Base-by-base conservation (phyloP, 2,113 vertebrate species). In the Laticauda colubrina region DNA sequence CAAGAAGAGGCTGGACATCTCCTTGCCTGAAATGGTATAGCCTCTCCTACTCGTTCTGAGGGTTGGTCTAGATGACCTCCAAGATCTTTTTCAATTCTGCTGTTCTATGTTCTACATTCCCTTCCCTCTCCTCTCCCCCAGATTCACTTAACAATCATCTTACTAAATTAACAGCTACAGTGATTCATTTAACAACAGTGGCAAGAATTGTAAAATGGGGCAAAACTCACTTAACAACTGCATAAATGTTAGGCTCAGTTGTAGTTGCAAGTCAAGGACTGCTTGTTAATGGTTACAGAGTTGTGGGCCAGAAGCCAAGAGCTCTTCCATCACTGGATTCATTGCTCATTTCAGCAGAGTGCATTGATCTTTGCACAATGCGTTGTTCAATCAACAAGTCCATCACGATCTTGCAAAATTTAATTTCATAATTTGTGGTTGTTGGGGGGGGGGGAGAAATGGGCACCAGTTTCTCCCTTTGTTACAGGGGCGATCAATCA, bases 201-300 rank as follows among this genome's bases (percentile, higher is more conserved):
- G 10, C 59, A 12, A 64, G 59, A 64, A 64, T 10, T 1, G 21
- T 26, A 9, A 10, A 61, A 3, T 11, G 26, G 26, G 59, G 26
- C 26, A 12, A 29, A 64, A 61, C 9, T 4, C 24, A 4, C 59
- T 64, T 29, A 29, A 29, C 59, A 1, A 10, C 59, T 4, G 26
- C 10, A 12, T 26, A 12, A 12, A 64, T 1, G 0, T 64, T 29
- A 26, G 59, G 26, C 59, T 12, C 26, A 0, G 10, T 29, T 1
- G 10, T 2, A 24, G 59, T 11, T 3, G 3, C 26, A 64, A 64
- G 59, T 24, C 26, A 3, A 64, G 59, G 59, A 29, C 59, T 29
- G 4, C 26, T 10, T 29, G 10, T 24, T 11, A 7, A 4, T 29
- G 59, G 59, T 12, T 1, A 23, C 34, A 53, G 64, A 4, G 54